These are phyloP conservation scores for Paracentrotus lividus DNA, from an alignment of 53 echinoderm and acorn worm genomes.

Conservation along the genomic window DNA sequence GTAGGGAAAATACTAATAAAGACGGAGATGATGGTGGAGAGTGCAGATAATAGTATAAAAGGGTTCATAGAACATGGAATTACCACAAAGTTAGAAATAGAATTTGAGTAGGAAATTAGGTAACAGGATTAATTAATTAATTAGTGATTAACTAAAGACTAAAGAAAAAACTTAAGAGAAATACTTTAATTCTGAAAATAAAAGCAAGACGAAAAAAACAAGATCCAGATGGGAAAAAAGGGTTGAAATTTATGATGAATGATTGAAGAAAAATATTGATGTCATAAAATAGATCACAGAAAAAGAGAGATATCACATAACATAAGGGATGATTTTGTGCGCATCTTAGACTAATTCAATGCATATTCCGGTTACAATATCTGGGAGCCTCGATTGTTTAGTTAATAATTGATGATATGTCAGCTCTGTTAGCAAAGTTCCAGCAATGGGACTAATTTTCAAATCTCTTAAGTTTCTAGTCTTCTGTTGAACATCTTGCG, in stretches of 20 bases:
- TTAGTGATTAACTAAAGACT: too few relatives aligned
- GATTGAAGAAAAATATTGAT: neutral
- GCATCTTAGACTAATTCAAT: neutral
- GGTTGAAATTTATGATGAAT: neutral
- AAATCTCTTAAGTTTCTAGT: neutral
- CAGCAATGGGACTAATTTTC: neutral
- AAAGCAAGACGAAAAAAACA: neutral
- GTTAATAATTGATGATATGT: neutral
- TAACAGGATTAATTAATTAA: too few relatives aligned
- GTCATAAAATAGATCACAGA: neutral
- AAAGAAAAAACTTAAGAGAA: neutral
- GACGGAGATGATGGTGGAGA: too few relatives aligned
- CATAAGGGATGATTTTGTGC: neutral
- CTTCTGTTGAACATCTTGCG: neutral
- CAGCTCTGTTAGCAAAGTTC: neutral
- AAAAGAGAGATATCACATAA: neutral
- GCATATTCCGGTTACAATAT: neutral
- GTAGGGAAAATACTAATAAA: too few relatives aligned
- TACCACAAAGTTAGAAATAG: too few relatives aligned
- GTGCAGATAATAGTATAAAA: too few relatives aligned
- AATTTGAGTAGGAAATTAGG: too few relatives aligned
- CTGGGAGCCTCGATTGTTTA: neutral
- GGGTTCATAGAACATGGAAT: too few relatives aligned
- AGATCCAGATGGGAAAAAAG: neutral
- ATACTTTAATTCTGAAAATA: neutral